Conservation (phyloP, 2,888 invertebrate genomes). For the Mimachlamys varia region DNA sequence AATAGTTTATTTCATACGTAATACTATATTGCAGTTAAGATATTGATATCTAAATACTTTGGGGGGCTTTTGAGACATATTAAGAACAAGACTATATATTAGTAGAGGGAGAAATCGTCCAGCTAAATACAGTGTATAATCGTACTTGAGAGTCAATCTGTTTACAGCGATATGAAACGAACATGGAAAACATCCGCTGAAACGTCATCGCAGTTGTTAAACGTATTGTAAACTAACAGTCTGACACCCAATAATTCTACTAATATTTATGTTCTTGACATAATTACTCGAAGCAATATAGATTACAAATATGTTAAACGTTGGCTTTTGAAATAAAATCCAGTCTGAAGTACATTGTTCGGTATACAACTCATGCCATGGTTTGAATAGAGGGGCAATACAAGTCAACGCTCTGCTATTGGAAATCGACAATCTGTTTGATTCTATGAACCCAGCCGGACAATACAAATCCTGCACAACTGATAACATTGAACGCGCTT, state of each 20-base stretch:
- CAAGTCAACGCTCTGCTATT: background rate
- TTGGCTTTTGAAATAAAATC: background rate
- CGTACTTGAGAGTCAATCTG: too few relatives aligned
- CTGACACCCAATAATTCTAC: background rate
- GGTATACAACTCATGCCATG: background rate
- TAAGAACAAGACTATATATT: too few relatives aligned
- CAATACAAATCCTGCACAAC: background rate
- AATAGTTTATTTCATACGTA: too few relatives aligned
- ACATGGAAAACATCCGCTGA: too few relatives aligned
- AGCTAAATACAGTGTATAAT: too few relatives aligned
- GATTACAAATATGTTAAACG: conserved; percentile 10
- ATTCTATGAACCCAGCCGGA: background rate
- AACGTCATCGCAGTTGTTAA: too few relatives aligned
- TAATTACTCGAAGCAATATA: background rate
- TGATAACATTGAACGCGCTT: background rate
- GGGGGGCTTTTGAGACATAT: too few relatives aligned
- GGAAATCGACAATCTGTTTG: background rate
- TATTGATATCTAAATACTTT: too few relatives aligned
- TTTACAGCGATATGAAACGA: too few relatives aligned
- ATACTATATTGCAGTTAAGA: too few relatives aligned
- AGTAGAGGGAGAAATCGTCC: too few relatives aligned
- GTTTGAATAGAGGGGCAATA: background rate
- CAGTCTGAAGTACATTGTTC: background rate
- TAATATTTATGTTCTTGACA: background rate
- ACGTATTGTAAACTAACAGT: too few relatives aligned